phyloP scores from a whole-genome alignment of 2,888 invertebrate species.

The Ormyrus pomaceus region DNA sequence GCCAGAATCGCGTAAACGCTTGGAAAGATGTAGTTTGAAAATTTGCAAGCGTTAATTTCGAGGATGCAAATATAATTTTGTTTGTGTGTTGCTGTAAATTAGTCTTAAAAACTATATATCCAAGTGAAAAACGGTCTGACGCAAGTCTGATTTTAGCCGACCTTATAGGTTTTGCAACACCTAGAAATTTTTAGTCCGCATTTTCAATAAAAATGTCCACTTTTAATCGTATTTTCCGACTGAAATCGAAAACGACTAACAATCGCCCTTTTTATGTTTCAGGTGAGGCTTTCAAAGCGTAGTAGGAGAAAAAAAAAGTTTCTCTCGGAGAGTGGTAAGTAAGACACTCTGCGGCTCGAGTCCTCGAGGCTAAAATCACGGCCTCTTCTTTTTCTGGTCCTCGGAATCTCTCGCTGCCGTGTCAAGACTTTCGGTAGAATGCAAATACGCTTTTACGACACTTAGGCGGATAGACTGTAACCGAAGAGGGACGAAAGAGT shows the following conservation, averaged over 20 bases:
- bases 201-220: too few relatives aligned
- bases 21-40: too few relatives aligned
- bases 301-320: background rate
- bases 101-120: background rate
- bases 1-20: background rate
- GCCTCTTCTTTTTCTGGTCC: background rate
- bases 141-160: too few relatives aligned
- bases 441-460: constrained; percentile 48
- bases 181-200: too few relatives aligned
- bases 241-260: too few relatives aligned
- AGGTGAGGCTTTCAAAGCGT: constrained; percentile 26
- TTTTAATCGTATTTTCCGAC: too few relatives aligned
- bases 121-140: too few relatives aligned
- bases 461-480: constrained; percentile 1
- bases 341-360: constrained; percentile 36
- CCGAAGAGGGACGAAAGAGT: background rate
- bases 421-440: constrained; percentile 35
- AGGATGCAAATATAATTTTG: too few relatives aligned
- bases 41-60: too few relatives aligned
- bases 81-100: too few relatives aligned
- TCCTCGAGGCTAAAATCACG: constrained; percentile 30
- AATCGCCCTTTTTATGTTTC: constrained; percentile 13
- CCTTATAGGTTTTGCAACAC: too few relatives aligned
- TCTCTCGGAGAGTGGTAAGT: constrained; percentile 18
- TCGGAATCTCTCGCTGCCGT: background rate